Conservation (phyloP, 2,113 vertebrate genomes). For the Ardeotis arabs region DNA sequence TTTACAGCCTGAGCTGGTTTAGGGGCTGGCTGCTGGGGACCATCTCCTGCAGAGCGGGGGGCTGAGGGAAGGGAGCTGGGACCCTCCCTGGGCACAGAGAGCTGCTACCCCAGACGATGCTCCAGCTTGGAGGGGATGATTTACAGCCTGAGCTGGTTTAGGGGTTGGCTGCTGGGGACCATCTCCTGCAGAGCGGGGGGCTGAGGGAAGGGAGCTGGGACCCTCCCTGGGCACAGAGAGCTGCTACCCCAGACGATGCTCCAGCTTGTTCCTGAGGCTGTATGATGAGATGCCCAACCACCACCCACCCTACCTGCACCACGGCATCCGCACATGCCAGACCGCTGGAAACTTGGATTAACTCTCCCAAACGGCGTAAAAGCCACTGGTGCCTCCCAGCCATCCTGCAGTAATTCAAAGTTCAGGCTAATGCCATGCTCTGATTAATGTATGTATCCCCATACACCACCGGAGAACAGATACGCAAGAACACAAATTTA, state of each 20-base stretch:
- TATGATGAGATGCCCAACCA: neutral
- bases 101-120: neutral
- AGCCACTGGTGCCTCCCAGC: neutral
- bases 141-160: neutral
- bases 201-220: neutral
- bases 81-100: neutral
- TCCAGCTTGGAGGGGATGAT: neutral
- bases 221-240: neutral
- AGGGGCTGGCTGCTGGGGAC: neutral
- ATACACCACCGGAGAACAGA: neutral
- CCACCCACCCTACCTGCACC: neutral
- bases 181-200: neutral
- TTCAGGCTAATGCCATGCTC: neutral
- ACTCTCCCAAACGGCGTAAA: neutral
- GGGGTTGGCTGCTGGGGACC: neutral
- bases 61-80: neutral
- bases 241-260: neutral
- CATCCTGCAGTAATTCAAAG: neutral
- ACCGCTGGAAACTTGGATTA: neutral
- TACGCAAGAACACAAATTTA: neutral
- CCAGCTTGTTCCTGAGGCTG: neutral
- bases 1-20: neutral
- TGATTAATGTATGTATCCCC: neutral
- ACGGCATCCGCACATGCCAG: accelerated
- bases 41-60: neutral